Evolutionary conservation across 2,113 vertebrate genomes (phyloP).

Genomic region (Ellobius talpinus): DNA sequence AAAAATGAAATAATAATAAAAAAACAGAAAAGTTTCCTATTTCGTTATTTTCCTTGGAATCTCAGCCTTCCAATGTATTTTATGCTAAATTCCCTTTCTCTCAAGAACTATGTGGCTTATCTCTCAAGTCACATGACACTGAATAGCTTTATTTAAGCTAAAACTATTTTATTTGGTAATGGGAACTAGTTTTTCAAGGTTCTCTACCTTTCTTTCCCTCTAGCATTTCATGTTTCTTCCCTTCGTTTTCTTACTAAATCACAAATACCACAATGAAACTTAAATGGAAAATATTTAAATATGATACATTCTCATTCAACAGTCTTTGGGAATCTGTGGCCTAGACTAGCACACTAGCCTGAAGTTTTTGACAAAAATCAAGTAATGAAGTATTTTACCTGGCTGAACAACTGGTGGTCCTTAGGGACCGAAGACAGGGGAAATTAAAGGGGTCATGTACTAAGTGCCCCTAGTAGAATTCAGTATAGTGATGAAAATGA

Average conservation of each 20-base stretch:
- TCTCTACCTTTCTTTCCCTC: not conserved
- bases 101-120: not conserved
- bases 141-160: conserved; percentile 20
- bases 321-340: conserved; percentile 6
- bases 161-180: conserved; percentile 16
- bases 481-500: conserved; percentile 65
- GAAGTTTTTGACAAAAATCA: conserved; percentile 47
- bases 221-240: conserved; percentile 29
- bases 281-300: conserved; percentile 24
- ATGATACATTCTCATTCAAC: not conserved
- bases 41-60: conserved; percentile 20
- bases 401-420: not conserved
- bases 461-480: conserved; percentile 45
- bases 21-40: conserved; percentile 12
- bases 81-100: conserved; percentile 51
- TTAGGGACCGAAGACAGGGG: not conserved
- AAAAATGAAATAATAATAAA: not conserved
- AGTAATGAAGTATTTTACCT: conserved; percentile 25
- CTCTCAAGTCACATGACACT: not conserved
- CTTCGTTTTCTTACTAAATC: conserved; percentile 30
- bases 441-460: conserved; percentile 35
- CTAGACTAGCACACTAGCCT: not conserved
- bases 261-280: conserved; percentile 12
- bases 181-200: not conserved
- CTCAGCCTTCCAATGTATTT: conserved; percentile 52